Base-by-base conservation (phyloP, 2,797 vertebrate species). In the Notolepis coatsorum region DNA sequence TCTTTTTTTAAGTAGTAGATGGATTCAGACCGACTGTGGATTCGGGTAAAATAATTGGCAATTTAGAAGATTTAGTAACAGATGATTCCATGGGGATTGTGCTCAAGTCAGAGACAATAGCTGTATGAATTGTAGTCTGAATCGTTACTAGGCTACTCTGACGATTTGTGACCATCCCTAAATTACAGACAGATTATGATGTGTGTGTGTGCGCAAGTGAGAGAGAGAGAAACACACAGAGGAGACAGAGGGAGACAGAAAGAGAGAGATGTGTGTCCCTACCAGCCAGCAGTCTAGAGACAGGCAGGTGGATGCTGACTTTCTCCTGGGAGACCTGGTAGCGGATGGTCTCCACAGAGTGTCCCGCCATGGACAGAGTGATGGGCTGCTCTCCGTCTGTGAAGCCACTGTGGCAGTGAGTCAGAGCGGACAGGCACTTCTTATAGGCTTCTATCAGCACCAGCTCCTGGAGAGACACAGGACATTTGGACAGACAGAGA, bases 261-360 rank as follows among this genome's bases (percentile, higher is more conserved):
- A 21, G 13, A 8, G 21, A 30, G 5, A 38, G 2, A 10, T 7
- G 45, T 21, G 2, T 35, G 49, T 51, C 23, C 43, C 81, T 92
- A 98, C 97, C 96, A 93, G 96, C 96, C 71, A 99, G 92, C 82
- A 98, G 92, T 45, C 97, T 93, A 75, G 96, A 97, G 71, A 98
- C 91, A 0, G 97, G 97, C 39, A 99, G 93, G 86, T 99, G 96
- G 76, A 99, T 96, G 91, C 96, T 98, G 80, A 99, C 96, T 88
- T 96, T 96, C 77, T 98, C 96, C 86, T 99, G 96, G 73, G 96
- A 99, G 77, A 99, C 95, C 59, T 95, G 97, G 85, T 97, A 99
- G 86, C 96, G 91, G 82, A 98, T 96, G 2, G 96, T 98, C 68
- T 98, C 97, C 61, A 99, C 94, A 0, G 92, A 92, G 88, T 99